Conservation (phyloP, 2,797 vertebrate genomes). For the Peromyscus eremicus region DNA sequence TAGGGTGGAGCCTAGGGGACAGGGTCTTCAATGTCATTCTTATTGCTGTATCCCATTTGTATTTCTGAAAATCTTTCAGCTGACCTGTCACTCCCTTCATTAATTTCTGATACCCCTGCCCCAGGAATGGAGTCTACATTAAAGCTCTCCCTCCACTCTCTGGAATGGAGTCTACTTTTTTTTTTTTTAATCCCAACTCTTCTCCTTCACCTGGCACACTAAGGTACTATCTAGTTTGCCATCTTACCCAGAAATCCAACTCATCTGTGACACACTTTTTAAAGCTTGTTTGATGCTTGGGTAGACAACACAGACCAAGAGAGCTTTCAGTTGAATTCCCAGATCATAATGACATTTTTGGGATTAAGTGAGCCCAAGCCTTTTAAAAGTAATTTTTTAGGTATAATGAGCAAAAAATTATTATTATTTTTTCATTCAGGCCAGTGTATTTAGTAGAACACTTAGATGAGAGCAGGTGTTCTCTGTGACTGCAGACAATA, state of each 20-base stretch:
- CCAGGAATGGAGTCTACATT: too few species aligned
- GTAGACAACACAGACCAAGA: neutral
- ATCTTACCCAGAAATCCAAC: neutral
- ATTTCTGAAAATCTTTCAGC: too few species aligned
- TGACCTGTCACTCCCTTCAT: neutral
- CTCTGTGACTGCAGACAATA: neutral
- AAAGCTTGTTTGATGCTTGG: neutral
- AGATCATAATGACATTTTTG: neutral
- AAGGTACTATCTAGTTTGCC: neutral
- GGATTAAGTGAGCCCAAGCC: neutral
- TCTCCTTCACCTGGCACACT: neutral
- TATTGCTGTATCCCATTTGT: neutral
- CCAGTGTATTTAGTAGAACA: neutral
- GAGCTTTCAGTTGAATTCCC: neutral
- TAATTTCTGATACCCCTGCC: neutral
- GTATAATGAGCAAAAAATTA: neutral
- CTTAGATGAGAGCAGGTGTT: neutral
- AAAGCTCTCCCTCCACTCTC: neutral
- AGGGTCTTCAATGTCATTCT: neutral
- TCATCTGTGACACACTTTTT: neutral
- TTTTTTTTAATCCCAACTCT: neutral
- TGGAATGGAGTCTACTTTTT: neutral
- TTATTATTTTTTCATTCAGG: neutral
- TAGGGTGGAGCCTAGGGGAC: too few species aligned
- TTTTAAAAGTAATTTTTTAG: neutral